Evolutionary conservation across 1,140 invertebrate genomes (phyloP).

Genomic region (Drosophila takahashii): DNA sequence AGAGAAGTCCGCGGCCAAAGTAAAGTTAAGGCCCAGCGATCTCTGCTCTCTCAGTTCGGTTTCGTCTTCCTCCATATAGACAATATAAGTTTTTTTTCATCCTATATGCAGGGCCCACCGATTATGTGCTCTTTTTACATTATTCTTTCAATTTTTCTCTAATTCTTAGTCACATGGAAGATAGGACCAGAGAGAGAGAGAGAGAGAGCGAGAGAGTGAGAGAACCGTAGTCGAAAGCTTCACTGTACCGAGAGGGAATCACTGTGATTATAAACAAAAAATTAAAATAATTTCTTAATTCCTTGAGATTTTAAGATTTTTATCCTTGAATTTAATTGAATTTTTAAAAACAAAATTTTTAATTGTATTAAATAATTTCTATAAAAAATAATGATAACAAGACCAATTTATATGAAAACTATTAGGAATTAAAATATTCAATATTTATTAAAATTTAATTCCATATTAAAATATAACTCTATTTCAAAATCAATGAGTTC

Average conservation of each 20-base stretch:
- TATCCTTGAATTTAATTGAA: background rate
- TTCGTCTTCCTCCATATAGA: constrained; percentile 7
- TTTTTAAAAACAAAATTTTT: too few species aligned
- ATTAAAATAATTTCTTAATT: background rate
- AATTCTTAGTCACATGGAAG: background rate
- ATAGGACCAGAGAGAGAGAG: background rate
- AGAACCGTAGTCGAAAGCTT: background rate
- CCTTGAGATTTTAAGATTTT: background rate
- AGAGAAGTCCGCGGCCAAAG: background rate
- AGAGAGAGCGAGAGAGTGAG: background rate
- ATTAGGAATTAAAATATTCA: too few species aligned
- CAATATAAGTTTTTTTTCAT: background rate
- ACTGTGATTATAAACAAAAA: background rate
- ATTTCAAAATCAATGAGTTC: background rate
- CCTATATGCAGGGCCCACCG: background rate
- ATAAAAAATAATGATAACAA: too few species aligned
- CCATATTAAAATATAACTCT: background rate
- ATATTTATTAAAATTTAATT: background rate
- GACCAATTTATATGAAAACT: too few species aligned
- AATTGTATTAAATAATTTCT: too few species aligned
- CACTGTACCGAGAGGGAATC: background rate
- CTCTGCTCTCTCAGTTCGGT: background rate
- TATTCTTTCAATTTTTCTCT: background rate
- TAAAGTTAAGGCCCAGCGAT: background rate
- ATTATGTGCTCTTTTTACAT: constrained; percentile 1